Evolutionary conservation across 1,140 invertebrate species (phyloP).

Genomic region (Drosophila arizonae): DNA sequence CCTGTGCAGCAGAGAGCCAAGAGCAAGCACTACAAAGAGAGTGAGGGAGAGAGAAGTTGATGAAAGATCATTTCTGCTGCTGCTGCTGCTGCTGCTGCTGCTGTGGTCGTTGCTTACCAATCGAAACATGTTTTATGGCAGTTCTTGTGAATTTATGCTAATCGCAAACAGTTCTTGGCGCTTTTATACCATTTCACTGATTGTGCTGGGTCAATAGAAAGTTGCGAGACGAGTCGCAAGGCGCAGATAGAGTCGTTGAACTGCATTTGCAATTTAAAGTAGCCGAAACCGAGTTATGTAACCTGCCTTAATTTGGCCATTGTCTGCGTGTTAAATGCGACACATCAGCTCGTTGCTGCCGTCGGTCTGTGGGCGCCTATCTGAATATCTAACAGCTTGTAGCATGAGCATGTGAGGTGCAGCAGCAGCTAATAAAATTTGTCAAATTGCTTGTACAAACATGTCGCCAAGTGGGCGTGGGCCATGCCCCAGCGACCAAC

Average conservation of each 20-base stretch:
- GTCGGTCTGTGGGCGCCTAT: constrained; percentile 32
- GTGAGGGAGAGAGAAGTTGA: not conserved
- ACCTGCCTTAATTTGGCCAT: constrained; percentile 22
- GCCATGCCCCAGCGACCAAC: constrained; percentile 18
- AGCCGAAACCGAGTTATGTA: constrained; percentile 32
- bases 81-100: constrained; percentile 2
- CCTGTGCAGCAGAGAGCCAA: constrained; percentile 26
- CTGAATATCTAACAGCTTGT: constrained; percentile 6
- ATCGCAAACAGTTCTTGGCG: constrained; percentile 65
- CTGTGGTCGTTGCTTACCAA: constrained; percentile 53
- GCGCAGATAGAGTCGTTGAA: constrained; percentile 49
- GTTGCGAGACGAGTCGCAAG: constrained; percentile 40
- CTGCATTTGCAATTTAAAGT: constrained; percentile 72
- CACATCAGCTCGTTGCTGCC: constrained; percentile 10
- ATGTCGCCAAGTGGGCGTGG: constrained; percentile 32
- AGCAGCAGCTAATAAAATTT: constrained; percentile 71
- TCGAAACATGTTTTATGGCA: constrained; percentile 64
- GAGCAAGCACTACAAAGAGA: constrained; percentile 18
- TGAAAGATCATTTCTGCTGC: not conserved
- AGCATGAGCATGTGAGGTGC: constrained; percentile 20
- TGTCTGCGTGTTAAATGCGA: constrained; percentile 25
- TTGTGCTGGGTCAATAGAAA: constrained; percentile 69
- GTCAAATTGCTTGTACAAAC: constrained; percentile 65
- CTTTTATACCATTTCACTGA: constrained; percentile 63
- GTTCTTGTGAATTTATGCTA: constrained; percentile 60